Conservation (phyloP, 1,140 invertebrate genomes). For the Zophobas morio region DNA sequence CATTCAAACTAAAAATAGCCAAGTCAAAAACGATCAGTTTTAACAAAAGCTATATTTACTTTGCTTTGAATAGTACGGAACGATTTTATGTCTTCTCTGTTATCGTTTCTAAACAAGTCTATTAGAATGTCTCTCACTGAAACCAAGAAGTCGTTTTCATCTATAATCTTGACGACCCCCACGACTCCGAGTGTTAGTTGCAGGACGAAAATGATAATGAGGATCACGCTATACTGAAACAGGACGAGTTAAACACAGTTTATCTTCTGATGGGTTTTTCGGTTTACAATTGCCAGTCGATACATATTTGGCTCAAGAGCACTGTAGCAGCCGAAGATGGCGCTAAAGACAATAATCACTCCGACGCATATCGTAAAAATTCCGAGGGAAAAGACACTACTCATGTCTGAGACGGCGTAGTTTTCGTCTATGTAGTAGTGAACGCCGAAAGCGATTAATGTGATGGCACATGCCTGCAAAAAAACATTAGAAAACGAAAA, state of each 20-base stretch:
- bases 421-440: constrained; percentile 7
- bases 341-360: not conserved
- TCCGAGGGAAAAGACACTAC: constrained; percentile 1
- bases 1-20: constrained; percentile 10
- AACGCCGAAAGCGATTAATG: constrained; percentile 14
- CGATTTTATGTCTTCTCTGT: not conserved
- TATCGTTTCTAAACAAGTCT: not conserved
- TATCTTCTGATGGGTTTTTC: not conserved
- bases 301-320: constrained; percentile 3
- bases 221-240: not conserved
- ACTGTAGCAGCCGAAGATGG: constrained; percentile 15
- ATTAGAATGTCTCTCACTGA: not conserved
- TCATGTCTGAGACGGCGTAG: not conserved
- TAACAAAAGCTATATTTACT: not conserved
- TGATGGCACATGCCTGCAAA: constrained; percentile 16
- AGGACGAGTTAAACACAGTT: not conserved
- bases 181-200: constrained; percentile 4
- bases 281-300: constrained; percentile 1
- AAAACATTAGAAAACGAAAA: not conserved
- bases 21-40: not conserved
- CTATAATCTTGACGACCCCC: not conserved
- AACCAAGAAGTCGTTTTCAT: constrained; percentile 4
- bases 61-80: not conserved
- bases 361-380: constrained; percentile 9
- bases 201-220: not conserved